phyloP scores from a whole-genome alignment of 1,140 invertebrate genomes.

The Cryptotermes secundus region DNA sequence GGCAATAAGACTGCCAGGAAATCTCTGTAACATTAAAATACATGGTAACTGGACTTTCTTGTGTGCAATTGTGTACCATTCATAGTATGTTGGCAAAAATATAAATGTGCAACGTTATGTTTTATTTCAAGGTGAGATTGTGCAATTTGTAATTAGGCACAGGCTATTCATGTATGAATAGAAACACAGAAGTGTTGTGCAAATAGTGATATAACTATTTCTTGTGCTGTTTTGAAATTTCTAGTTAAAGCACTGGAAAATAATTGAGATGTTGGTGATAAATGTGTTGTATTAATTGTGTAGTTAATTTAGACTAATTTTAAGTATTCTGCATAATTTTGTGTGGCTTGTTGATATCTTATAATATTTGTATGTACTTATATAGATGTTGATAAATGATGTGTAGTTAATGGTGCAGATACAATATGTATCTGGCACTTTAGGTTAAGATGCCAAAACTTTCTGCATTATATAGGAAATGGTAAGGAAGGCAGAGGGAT shows the following conservation, averaged over 20 bases:
- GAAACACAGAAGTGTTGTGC: not conserved
- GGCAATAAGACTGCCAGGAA: constrained; percentile 14
- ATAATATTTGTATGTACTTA: not conserved
- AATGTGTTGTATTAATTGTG: not conserved
- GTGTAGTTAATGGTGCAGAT: not conserved
- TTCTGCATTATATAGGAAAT: not conserved
- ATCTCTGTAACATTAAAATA: constrained; percentile 20
- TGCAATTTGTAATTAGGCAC: not conserved
- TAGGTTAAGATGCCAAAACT: not conserved
- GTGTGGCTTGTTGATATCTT: not conserved
- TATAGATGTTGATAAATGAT: not conserved
- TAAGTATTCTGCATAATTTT: not conserved
- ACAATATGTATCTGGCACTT: not conserved
- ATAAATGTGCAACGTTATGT: not conserved
- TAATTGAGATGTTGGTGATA: not conserved
- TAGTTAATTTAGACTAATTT: not conserved
- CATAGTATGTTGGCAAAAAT: not conserved
- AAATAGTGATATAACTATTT: not conserved
- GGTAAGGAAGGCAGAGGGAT: constrained; percentile 2
- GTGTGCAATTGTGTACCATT: constrained; percentile 1
- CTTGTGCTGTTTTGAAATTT: not conserved
- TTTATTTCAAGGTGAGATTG: constrained; percentile 1
- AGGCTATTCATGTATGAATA: not conserved
- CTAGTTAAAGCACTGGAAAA: not conserved
- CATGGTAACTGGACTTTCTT: constrained; percentile 9